A percentile compares a stretch with the other conserved stretches of the same genome.
These are phyloP conservation scores for Oplegnathus fasciatus DNA, from an alignment of 2,113 vertebrate species.

Conservation along the genomic window DNA sequence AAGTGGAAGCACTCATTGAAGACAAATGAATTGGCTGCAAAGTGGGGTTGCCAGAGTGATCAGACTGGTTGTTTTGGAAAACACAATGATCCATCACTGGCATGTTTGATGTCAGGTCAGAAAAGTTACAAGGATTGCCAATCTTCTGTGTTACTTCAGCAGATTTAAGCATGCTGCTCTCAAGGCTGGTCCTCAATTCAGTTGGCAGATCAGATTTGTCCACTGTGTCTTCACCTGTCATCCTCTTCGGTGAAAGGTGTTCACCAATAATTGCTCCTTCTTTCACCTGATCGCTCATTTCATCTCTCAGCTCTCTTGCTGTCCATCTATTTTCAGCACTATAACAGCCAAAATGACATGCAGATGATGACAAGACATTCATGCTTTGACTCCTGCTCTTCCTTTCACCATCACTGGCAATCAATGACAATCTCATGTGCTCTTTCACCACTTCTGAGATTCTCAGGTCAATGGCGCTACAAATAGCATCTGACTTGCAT, in stretches of 20 bases:
- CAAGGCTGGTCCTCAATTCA: background rate
- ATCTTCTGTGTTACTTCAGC: slow-evolving; percentile 15
- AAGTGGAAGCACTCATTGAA: slow-evolving; percentile 11
- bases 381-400: slow-evolving; percentile 49
- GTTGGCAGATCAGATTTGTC: slow-evolving; percentile 6
- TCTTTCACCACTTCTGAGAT: slow-evolving; percentile 85
- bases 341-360: slow-evolving; percentile 33
- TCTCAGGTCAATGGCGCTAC: slow-evolving; percentile 79
- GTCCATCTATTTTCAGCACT: background rate
- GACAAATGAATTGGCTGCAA: slow-evolving; percentile 5
- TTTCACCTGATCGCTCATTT: slow-evolving; percentile 32
- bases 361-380: slow-evolving; percentile 25
- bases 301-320: slow-evolving; percentile 10
- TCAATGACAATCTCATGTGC: slow-evolving; percentile 67
- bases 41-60: background rate
- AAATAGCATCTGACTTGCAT: slow-evolving; percentile 68
- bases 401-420: background rate
- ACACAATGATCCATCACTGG: background rate
- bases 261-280: background rate
- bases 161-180: background rate
- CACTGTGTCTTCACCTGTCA: slow-evolving; percentile 2
- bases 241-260: slow-evolving; percentile 2
- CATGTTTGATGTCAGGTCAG: slow-evolving; percentile 4
- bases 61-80: background rate
- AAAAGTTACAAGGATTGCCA: background rate